These are phyloP conservation scores for Teleiodes luculella DNA, from an alignment of 2,888 invertebrate genomes.

Conservation along the genomic window DNA sequence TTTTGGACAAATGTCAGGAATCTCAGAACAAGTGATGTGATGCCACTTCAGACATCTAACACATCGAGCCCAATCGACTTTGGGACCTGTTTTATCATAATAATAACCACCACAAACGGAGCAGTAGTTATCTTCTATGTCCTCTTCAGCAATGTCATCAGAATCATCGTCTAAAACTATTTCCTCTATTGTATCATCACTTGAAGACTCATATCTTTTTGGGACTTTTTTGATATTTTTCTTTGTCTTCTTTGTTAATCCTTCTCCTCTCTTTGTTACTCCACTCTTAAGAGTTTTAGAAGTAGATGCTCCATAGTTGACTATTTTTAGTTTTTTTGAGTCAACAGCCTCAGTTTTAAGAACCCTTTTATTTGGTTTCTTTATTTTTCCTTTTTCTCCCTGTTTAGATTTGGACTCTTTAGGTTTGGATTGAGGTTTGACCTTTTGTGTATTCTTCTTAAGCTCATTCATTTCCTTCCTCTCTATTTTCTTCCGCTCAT, in stretches of 20 bases:
- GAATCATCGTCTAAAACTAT: constrained; percentile 13
- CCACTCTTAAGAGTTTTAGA: too few species aligned
- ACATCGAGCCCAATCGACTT: constrained; percentile 11
- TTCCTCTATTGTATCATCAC: constrained; percentile 8
- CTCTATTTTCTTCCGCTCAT: constrained; percentile 7
- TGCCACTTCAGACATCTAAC: constrained; percentile 10
- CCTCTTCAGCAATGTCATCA: constrained; percentile 7
- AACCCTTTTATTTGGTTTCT: too few species aligned
- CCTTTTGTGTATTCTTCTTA: too few species aligned
- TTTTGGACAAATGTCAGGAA: constrained; percentile 8
- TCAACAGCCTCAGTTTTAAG: too few species aligned
- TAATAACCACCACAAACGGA: constrained; percentile 8
- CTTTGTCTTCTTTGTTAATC: constrained; percentile 5
- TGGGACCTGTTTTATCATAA: constrained; percentile 10
- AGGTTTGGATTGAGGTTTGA: constrained; percentile 7
- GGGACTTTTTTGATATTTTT: background rate
- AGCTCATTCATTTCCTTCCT: constrained; percentile 11
- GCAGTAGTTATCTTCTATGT: constrained; percentile 10
- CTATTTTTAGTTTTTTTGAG: too few species aligned
- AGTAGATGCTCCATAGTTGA: too few species aligned
- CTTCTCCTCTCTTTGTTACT: too few species aligned
- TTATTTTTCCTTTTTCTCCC: too few species aligned
- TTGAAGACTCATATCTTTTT: constrained; percentile 15
- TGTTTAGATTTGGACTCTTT: constrained; percentile 7
- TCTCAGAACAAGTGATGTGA: constrained; percentile 7